Conservation (phyloP, 2,888 invertebrate genomes). For the Clistopyga incitator region DNA sequence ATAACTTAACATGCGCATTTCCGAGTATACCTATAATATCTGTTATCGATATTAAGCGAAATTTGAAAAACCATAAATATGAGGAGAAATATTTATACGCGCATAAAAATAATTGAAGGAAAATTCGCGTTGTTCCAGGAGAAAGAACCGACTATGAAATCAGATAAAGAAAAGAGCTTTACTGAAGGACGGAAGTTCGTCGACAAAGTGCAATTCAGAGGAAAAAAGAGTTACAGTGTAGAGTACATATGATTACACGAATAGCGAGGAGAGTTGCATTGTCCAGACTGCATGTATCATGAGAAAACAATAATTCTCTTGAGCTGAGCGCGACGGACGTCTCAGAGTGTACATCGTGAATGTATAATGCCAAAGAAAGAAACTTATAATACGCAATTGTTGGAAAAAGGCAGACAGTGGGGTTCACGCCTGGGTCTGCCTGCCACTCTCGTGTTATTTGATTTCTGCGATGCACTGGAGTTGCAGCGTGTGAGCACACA, state of each 20-base stretch:
- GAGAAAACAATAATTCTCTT: slow-evolving; percentile 48
- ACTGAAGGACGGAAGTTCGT: slow-evolving; percentile 30
- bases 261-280: slow-evolving; percentile 34
- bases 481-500: background rate
- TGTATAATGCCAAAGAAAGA: slow-evolving; percentile 25
- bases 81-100: background rate
- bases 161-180: background rate
- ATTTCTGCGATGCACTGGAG: slow-evolving; percentile 13
- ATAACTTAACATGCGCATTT: too few species aligned
- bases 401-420: slow-evolving; percentile 20
- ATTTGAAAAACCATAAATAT: background rate
- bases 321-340: slow-evolving; percentile 29
- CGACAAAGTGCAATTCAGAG: slow-evolving; percentile 28
- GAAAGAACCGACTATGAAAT: slow-evolving; percentile 15
- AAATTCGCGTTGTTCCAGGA: background rate
- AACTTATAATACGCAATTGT: slow-evolving; percentile 10
- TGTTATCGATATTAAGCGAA: background rate
- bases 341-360: slow-evolving; percentile 23
- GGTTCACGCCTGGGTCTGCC: slow-evolving; percentile 4
- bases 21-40: background rate
- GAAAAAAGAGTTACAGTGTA: slow-evolving; percentile 21
- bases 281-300: slow-evolving; percentile 36
- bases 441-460: slow-evolving; percentile 12
- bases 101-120: background rate
- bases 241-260: slow-evolving; percentile 21